Evolutionary conservation across 2,797 vertebrate genomes (phyloP).

Genomic region (Sebastolobus altivelis): DNA sequence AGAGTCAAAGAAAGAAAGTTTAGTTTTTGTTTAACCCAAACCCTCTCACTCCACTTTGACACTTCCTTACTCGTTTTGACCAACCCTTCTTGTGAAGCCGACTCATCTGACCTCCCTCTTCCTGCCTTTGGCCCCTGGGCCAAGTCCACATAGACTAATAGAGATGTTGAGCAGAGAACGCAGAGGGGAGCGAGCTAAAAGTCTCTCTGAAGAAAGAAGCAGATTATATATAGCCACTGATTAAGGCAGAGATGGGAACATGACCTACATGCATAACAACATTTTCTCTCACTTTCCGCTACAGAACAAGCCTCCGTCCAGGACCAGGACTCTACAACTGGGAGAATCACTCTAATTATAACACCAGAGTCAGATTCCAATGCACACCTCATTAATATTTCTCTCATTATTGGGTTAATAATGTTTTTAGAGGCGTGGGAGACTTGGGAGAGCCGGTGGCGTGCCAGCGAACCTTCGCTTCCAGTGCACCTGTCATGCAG

Average conservation of each 20-base stretch:
- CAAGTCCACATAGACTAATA: constrained; percentile 79
- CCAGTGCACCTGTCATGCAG: constrained; percentile 54
- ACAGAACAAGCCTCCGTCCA: constrained; percentile 81
- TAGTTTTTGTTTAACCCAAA: neutral
- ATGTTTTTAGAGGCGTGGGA: constrained; percentile 64
- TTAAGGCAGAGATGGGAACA: constrained; percentile 88
- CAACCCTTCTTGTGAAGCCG: constrained; percentile 21
- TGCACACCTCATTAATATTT: constrained; percentile 81
- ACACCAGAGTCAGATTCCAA: constrained; percentile 79
- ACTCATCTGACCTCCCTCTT: constrained; percentile 62
- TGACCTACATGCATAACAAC: constrained; percentile 89
- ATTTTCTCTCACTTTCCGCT: constrained; percentile 81
- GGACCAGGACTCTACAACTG: constrained; percentile 84
- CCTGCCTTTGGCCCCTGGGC: constrained; percentile 61
- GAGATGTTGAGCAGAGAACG: constrained; percentile 76
- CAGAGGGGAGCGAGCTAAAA: constrained; percentile 78
- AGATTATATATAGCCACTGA: constrained; percentile 89
- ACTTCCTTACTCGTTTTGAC: neutral
- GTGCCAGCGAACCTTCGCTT: constrained; percentile 44
- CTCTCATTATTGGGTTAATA: constrained; percentile 79
- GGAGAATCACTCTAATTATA: constrained; percentile 86
- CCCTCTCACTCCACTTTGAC: neutral
- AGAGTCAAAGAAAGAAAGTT: constrained; percentile 4
- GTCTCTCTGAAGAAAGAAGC: constrained; percentile 82
- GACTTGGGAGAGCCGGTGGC: constrained; percentile 47